A percentile compares a stretch with the other conserved stretches of the same genome.
Conservation (phyloP, 64 coral and sea anemone genomes). For the Dendrophyllia cribrosa region DNA sequence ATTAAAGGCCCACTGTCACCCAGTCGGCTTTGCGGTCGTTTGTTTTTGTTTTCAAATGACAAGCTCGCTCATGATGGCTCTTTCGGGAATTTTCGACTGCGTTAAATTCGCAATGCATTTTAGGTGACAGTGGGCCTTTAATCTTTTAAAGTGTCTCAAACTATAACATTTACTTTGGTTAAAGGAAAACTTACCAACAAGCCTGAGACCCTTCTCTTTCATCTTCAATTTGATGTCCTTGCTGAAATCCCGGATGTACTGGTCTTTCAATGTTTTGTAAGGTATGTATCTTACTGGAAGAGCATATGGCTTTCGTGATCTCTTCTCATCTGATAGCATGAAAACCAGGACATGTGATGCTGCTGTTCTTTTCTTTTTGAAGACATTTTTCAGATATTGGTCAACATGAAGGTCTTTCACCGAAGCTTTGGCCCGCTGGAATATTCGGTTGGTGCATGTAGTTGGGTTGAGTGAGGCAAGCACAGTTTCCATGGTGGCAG, state of each 20-base stretch:
- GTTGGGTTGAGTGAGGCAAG: conserved; percentile 26
- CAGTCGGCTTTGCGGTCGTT: too few species aligned
- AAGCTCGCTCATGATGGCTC: too few species aligned
- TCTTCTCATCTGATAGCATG: conserved; percentile 48
- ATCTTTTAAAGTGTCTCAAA: too few species aligned
- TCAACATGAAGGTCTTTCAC: conserved; percentile 30
- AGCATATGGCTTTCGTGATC: conserved; percentile 27
- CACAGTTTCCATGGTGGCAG: background rate
- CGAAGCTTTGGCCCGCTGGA: background rate
- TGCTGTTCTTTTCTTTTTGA: conserved; percentile 61
- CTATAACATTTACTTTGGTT: too few species aligned
- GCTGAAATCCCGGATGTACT: conserved; percentile 11
- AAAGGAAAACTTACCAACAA: background rate
- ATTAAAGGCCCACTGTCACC: too few species aligned
- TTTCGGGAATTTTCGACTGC: too few species aligned
- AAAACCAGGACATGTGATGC: conserved; percentile 35
- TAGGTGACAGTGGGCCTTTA: too few species aligned
- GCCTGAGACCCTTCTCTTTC: conserved; percentile 2
- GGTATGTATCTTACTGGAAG: conserved; percentile 15
- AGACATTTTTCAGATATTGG: conserved; percentile 20
- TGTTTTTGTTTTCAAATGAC: too few species aligned
- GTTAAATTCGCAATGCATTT: too few species aligned
- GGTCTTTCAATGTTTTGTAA: conserved; percentile 30
- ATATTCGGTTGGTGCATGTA: background rate
- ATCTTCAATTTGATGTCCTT: conserved; percentile 11